A percentile compares a stretch with the other conserved stretches of the same genome.
Conservation (phyloP, 2,113 vertebrate species). For the Xenus cinereus region DNA sequence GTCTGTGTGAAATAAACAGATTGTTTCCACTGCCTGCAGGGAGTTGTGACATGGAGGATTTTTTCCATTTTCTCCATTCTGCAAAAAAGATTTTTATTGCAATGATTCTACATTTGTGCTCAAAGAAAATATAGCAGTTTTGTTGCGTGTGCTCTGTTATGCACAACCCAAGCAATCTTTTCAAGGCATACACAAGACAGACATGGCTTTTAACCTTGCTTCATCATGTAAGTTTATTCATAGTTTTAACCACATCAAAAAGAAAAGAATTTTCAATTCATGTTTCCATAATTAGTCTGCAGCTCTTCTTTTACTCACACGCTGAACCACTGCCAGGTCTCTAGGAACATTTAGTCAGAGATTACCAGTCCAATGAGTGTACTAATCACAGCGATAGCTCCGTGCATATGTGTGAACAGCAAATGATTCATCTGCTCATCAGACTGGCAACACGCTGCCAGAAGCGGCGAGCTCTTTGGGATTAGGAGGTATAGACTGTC, state of each 20-base stretch:
- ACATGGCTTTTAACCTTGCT: neutral
- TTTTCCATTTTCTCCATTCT: neutral
- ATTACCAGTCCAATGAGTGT: neutral
- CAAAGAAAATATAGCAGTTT: neutral
- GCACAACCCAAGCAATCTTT: neutral
- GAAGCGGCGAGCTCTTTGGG: neutral
- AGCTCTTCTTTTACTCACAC: neutral
- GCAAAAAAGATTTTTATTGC: neutral
- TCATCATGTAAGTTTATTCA: neutral
- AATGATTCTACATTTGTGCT: neutral
- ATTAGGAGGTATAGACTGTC: neutral
- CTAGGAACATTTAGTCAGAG: neutral
- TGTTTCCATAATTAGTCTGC: neutral
- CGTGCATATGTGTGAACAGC: neutral
- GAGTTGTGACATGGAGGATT: neutral
- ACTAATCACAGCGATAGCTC: neutral
- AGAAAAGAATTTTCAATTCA: neutral
- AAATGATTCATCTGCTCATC: neutral
- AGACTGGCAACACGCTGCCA: neutral
- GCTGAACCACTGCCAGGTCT: neutral
- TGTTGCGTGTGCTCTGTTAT: neutral
- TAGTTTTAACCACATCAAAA: neutral
- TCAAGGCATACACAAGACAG: neutral
- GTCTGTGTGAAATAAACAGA: neutral
- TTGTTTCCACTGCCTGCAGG: neutral